Base-by-base conservation (phyloP, 30 jellyfish, hydroid and myxozoan genomes). In the Mastigias papua region DNA sequence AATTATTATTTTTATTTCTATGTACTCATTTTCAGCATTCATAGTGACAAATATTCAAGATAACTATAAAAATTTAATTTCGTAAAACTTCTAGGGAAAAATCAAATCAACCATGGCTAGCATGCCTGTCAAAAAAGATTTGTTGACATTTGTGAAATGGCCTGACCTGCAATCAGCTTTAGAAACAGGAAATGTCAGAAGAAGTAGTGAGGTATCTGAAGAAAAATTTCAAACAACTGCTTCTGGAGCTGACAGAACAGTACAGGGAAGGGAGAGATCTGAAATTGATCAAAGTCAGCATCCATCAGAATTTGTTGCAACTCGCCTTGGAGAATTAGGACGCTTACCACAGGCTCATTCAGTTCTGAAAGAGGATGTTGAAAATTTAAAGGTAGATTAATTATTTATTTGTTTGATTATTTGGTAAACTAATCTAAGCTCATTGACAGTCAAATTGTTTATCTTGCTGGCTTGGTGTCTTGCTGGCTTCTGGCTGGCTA, bases 131-230 rank as follows among this genome's bases (percentile, higher is more conserved):
- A 83, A 83, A 29, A 30, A 70, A 21, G 92, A 83, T 42, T 48
- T 83, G 20, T 42, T 49, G 58, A 34, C 58, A 50, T 71, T 27
- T 51, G 92, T 83, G 15, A 82, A 83, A 34, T 83, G 92, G 92
- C 92, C 92, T 1, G 86, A 83, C 28, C 66, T 83, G 37, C 86
- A 69, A 28, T 46, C 92, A 0, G 92, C 92, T 0, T 71, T 83
- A n/a, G 92, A 83, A 50, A 67, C 78, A 3, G 86, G 86, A 51
- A 49, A 32, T n/a, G 61, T 70, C 6, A 21, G 23, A 21, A 42
- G 35, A 10, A 25, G 37, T 15, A 13, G 25, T 33, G 76, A 58
- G 34, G 4, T 15, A 30, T 33, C 78, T 31, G 68, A 5, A 11
- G 7, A 58, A 5, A 20, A 50, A 21, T 72, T 22, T 17, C 51